phyloP scores from a whole-genome alignment of 2,113 vertebrate genomes.

The Coptodon rendalli region DNA sequence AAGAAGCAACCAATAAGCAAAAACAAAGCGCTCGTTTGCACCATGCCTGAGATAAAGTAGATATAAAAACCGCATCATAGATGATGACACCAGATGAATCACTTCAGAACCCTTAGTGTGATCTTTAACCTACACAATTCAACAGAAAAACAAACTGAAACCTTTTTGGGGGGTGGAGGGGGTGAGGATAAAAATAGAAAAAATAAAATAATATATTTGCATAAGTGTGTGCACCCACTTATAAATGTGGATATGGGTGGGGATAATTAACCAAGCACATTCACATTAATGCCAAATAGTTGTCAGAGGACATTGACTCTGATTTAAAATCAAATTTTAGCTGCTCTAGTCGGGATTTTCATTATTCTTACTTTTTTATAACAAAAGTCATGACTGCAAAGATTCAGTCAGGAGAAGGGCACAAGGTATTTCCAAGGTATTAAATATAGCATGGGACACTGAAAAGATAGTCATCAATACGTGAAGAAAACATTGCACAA shows the following conservation, averaged over 20 bases:
- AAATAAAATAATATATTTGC: background rate
- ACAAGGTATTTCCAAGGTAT: background rate
- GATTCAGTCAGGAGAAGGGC: background rate
- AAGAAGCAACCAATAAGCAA: background rate
- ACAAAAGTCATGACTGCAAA: background rate
- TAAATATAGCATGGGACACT: background rate
- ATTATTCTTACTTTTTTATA: background rate
- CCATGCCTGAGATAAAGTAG: background rate
- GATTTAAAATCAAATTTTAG: background rate
- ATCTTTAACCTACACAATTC: background rate
- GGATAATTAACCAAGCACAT: background rate
- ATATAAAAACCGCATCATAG: background rate
- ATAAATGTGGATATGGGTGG: background rate
- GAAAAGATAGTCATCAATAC: background rate
- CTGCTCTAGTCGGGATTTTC: background rate
- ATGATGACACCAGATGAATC: background rate
- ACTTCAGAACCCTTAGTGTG: background rate
- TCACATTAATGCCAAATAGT: background rate
- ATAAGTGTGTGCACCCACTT: background rate
- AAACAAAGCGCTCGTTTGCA: background rate
- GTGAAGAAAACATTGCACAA: background rate
- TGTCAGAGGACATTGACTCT: background rate
- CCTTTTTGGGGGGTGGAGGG: rapidly evolving
- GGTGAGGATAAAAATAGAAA: background rate
- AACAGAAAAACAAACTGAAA: background rate